Evolutionary conservation across 2,113 vertebrate species (phyloP).

Genomic region (Parus major): DNA sequence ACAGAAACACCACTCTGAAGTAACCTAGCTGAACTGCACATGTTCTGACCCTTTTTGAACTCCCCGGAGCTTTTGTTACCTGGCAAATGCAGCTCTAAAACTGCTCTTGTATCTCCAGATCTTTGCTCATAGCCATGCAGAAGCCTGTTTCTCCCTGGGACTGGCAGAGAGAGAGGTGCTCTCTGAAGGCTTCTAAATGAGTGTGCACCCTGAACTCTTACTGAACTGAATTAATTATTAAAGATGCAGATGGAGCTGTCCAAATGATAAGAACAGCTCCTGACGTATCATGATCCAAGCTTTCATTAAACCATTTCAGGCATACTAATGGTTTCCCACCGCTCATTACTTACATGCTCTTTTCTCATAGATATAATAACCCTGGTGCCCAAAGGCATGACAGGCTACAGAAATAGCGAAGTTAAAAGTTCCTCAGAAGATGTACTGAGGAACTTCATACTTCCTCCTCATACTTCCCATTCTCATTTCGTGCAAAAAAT

Average conservation of each 20-base stretch:
- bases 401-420: slow-evolving; percentile 70
- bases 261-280: slow-evolving; percentile 93
- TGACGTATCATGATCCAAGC: slow-evolving; percentile 96
- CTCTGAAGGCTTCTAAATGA: slow-evolving; percentile 85
- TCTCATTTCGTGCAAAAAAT: background rate
- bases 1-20: slow-evolving; percentile 87
- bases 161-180: slow-evolving; percentile 74
- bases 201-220: slow-evolving; percentile 89
- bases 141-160: slow-evolving; percentile 86
- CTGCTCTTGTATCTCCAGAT: slow-evolving; percentile 82
- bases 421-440: slow-evolving; percentile 62
- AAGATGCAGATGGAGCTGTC: slow-evolving; percentile 99
- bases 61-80: slow-evolving; percentile 86
- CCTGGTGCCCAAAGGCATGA: slow-evolving; percentile 81
- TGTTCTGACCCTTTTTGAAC: slow-evolving; percentile 86
- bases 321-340: slow-evolving; percentile 91
- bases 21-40: slow-evolving; percentile 86
- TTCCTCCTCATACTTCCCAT: background rate
- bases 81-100: slow-evolving; percentile 79
- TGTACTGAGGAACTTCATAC: background rate
- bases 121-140: slow-evolving; percentile 91
- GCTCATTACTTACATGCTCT: slow-evolving; percentile 93
- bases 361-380: slow-evolving; percentile 95
- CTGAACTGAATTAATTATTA: slow-evolving; percentile 99
- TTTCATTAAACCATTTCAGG: slow-evolving; percentile 94